Percentiles rank a stretch among this genome's conserved stretches.
These are phyloP conservation scores for Ditylenchus dipsaci DNA, from an alignment of 1,140 invertebrate species.

Conservation along the genomic window DNA sequence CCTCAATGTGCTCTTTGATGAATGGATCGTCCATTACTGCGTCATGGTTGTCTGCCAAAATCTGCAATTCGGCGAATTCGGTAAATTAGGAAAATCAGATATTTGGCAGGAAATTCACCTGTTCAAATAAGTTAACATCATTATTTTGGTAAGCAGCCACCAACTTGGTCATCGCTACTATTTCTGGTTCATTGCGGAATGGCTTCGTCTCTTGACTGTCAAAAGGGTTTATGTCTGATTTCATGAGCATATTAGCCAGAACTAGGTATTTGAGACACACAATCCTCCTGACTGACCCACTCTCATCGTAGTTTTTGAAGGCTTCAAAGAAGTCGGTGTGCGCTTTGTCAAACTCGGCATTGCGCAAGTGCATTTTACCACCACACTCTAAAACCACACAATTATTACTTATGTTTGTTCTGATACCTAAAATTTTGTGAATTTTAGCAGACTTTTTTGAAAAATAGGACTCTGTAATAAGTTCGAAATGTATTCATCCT, in stretches of 20 bases:
- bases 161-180: constrained; percentile 97
- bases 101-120: constrained; percentile 85
- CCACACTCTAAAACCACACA: constrained; percentile 75
- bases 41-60: constrained; percentile 85
- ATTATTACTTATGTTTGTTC: not conserved
- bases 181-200: constrained; percentile 98
- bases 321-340: constrained; percentile 90
- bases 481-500: too few species aligned
- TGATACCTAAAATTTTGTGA: not conserved
- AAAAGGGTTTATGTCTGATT: constrained; percentile 98
- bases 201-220: constrained; percentile 94
- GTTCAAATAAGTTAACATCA: constrained; percentile 97
- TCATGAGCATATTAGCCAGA: constrained; percentile 84
- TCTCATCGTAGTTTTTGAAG: constrained; percentile 99
- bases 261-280: constrained; percentile 98
- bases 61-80: constrained; percentile 78
- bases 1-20: constrained; percentile 97
- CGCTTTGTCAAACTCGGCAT: constrained; percentile 60
- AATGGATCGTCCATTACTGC: constrained; percentile 99
- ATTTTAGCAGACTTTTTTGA: not conserved
- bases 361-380: constrained; percentile 97
- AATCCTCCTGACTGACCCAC: constrained; percentile 89
- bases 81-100: too few species aligned
- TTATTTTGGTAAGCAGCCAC: constrained; percentile 97
- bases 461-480: too few species aligned